phyloP scores from a whole-genome alignment of 2,113 vertebrate species.

The Pantherophis guttatus region DNA sequence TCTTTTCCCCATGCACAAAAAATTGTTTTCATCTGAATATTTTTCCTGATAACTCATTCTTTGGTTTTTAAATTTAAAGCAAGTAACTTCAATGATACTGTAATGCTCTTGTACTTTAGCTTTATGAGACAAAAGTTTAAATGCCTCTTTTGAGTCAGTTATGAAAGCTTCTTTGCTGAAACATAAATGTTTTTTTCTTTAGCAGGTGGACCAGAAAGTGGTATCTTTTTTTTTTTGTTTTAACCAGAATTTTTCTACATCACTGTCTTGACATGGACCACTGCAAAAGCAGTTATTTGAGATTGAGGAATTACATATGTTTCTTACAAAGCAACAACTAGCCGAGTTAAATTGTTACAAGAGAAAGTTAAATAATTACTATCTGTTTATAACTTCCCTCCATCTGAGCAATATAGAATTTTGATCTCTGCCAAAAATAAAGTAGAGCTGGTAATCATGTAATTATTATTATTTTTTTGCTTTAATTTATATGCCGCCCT shows the following conservation, averaged over 20 bases:
- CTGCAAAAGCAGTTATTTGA: background rate
- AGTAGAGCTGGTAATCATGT: background rate
- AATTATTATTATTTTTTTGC: too few species aligned
- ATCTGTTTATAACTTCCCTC: background rate
- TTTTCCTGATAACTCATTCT: background rate
- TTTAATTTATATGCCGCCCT: too few species aligned
- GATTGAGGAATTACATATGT: background rate
- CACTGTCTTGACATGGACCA: background rate
- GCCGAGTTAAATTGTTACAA: background rate
- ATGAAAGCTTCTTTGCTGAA: background rate
- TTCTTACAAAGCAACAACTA: background rate
- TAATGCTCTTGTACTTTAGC: background rate
- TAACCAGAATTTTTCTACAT: background rate
- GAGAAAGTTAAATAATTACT: background rate
- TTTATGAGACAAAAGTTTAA: background rate
- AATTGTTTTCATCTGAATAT: background rate
- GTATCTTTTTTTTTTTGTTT: background rate
- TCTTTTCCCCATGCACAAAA: background rate
- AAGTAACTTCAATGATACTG: background rate
- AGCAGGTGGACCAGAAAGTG: background rate
- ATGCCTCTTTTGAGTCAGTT: background rate
- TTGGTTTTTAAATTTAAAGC: background rate
- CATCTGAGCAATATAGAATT: background rate
- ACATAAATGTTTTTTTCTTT: background rate
- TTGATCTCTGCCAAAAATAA: background rate